Conservation (phyloP, 30 jellyfish, hydroid and myxozoan species). For the Cassiopea xamachana region DNA sequence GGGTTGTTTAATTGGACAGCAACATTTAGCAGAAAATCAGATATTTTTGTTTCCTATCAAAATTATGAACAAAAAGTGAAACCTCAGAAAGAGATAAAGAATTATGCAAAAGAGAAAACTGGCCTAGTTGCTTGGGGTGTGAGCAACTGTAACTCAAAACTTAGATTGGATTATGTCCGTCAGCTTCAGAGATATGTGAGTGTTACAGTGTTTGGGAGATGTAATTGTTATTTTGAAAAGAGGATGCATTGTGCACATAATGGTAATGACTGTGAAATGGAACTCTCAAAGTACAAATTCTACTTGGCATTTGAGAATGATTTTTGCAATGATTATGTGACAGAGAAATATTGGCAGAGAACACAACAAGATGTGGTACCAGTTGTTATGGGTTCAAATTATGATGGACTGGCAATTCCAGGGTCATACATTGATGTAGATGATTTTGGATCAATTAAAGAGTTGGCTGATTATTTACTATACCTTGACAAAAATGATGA, state of each 20-base stretch:
- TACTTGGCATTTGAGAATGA: conserved; percentile 89
- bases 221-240: conserved; percentile 62
- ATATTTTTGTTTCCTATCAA: conserved; percentile 39
- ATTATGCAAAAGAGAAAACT: conserved; percentile 82
- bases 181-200: conserved; percentile 82
- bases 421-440: conserved; percentile 89
- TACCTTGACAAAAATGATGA: conserved; percentile 79
- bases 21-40: conserved; percentile 80
- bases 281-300: conserved; percentile 75
- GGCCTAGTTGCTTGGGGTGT: conserved; percentile 88
- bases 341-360: conserved; percentile 91
- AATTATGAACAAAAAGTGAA: background rate
- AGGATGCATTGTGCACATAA: conserved; percentile 71
- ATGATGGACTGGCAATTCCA: conserved; percentile 75
- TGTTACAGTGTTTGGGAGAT: conserved; percentile 91
- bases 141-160: conserved; percentile 78
- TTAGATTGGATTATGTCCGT: conserved; percentile 80
- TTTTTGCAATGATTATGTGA: conserved; percentile 94
- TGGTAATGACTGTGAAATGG: conserved; percentile 59
- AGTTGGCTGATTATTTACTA: conserved; percentile 79
- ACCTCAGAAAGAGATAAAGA: background rate
- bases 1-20: conserved; percentile 95
- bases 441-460: conserved; percentile 77
- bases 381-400: conserved; percentile 92
- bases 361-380: conserved; percentile 73